Conservation (phyloP, 2,797 vertebrate species). For the Parauchenoglanis punctatus region DNA sequence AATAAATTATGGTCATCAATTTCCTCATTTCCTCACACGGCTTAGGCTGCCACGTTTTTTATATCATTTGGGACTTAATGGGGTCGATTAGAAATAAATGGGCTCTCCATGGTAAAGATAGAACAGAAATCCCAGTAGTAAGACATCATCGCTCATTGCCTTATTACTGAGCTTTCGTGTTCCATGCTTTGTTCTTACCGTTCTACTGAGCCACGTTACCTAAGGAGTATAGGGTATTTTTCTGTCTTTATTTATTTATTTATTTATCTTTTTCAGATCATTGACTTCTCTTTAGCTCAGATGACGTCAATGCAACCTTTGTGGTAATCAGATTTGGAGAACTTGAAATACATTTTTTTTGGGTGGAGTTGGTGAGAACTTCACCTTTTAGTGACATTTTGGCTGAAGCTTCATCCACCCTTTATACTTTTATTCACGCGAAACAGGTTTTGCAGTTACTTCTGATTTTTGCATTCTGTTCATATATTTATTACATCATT, state of each 20-base stretch:
- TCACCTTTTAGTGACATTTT: not conserved
- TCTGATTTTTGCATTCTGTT: not conserved
- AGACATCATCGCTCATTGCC: conserved; percentile 46
- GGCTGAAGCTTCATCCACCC: too few species aligned
- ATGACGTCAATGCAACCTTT: not conserved
- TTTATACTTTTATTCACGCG: not conserved
- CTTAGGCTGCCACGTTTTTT: conserved; percentile 57
- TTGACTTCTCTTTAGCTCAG: not conserved
- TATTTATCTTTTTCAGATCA: too few species aligned
- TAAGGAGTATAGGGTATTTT: not conserved
- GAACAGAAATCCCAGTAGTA: conserved; percentile 52
- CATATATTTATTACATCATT: too few species aligned
- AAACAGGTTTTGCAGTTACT: not conserved
- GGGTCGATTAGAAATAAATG: conserved; percentile 72
- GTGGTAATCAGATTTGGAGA: not conserved
- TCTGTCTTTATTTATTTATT: not conserved
- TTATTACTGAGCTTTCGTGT: conserved; percentile 51
- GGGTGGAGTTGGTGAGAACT: not conserved
- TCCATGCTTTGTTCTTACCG: conserved; percentile 18
- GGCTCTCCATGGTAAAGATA: conserved; percentile 68
- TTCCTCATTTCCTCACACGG: conserved; percentile 63
- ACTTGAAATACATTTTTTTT: not conserved
- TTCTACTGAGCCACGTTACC: conserved; percentile 45
- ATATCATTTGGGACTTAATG: conserved; percentile 70
- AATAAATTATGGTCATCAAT: conserved; percentile 60